These are phyloP conservation scores for Climacteris rufus DNA, from an alignment of 2,113 vertebrate genomes.

Conservation along the genomic window DNA sequence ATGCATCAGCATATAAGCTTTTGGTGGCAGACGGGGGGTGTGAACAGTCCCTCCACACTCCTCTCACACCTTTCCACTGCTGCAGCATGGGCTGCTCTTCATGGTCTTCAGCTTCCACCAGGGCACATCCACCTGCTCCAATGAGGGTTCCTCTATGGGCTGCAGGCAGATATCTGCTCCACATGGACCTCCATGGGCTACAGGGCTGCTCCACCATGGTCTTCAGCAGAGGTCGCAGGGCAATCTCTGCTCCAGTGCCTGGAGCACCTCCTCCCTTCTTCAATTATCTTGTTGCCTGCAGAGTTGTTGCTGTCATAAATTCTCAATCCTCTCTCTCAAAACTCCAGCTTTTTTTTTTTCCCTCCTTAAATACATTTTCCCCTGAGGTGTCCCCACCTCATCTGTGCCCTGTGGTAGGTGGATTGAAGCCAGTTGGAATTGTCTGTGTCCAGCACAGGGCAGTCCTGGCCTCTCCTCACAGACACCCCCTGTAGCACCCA, in stretches of 20 bases:
- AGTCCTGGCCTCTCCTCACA: not conserved
- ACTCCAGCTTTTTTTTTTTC: not conserved
- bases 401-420: not conserved
- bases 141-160: rapidly evolving
- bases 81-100: rapidly evolving
- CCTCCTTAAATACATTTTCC: not conserved
- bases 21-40: too few relatives aligned
- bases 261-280: rapidly evolving
- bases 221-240: not conserved
- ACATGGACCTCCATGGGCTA: not conserved
- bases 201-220: too few relatives aligned
- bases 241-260: not conserved
- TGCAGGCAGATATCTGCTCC: not conserved
- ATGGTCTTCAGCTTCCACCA: not conserved
- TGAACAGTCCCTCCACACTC: too few relatives aligned
- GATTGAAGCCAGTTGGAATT: not conserved
- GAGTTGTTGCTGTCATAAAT: too few relatives aligned
- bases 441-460: rapidly evolving
- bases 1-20: too few relatives aligned
- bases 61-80: not conserved
- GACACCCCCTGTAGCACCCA: rapidly evolving
- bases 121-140: not conserved
- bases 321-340: not conserved
- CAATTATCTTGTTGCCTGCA: not conserved
- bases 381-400: rapidly evolving